Conservation (phyloP, 2,888 invertebrate genomes). For the Tiphia femorata region DNA sequence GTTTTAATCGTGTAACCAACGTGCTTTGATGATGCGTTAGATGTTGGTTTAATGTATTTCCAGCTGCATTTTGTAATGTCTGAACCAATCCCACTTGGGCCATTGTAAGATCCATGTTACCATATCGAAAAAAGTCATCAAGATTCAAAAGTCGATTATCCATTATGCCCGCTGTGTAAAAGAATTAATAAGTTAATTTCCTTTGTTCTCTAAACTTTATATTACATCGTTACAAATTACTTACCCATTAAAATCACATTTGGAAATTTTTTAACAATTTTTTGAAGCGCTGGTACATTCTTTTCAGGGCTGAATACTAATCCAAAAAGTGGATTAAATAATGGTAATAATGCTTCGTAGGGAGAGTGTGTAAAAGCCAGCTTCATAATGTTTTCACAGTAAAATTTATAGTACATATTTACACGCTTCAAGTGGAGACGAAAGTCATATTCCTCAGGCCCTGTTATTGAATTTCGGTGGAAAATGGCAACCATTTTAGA, state of each 20-base stretch:
- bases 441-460: slow-evolving; percentile 76
- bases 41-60: slow-evolving; percentile 75
- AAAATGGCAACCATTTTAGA: slow-evolving; percentile 81
- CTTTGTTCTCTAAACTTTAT: not conserved
- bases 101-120: slow-evolving; percentile 75
- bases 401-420: slow-evolving; percentile 78
- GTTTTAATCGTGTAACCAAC: slow-evolving; percentile 77
- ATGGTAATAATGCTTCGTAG: slow-evolving; percentile 76
- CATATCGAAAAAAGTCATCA: slow-evolving; percentile 78
- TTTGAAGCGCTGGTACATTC: slow-evolving; percentile 74
- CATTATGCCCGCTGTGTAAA: slow-evolving; percentile 81
- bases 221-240: slow-evolving; percentile 12
- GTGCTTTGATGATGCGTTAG: slow-evolving; percentile 78
- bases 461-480: slow-evolving; percentile 80
- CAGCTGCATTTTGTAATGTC: slow-evolving; percentile 77
- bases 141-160: slow-evolving; percentile 78
- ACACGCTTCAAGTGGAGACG: slow-evolving; percentile 75
- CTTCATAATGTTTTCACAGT: slow-evolving; percentile 76
- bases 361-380: slow-evolving; percentile 78
- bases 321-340: slow-evolving; percentile 77
- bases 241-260: slow-evolving; percentile 79
- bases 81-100: slow-evolving; percentile 79
- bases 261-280: slow-evolving; percentile 78
- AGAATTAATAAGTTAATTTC: slow-evolving; percentile 2
- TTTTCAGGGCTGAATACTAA: slow-evolving; percentile 80